A percentile compares a stretch with the other conserved stretches of the same genome.
These are phyloP conservation scores for Nixonia krombeini DNA, from an alignment of 1,140 invertebrate genomes.

Conservation along the genomic window DNA sequence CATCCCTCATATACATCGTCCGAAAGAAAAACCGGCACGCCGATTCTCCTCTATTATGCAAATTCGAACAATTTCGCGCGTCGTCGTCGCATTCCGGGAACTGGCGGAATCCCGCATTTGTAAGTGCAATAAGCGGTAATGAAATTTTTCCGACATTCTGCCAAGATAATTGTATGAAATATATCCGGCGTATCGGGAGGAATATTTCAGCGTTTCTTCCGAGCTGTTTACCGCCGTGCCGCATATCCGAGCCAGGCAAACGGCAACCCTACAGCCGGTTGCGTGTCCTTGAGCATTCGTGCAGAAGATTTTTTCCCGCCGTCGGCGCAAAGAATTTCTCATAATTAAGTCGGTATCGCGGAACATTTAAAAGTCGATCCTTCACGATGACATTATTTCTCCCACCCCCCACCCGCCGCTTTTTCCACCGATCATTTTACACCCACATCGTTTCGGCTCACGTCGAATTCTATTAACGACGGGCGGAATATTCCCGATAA, in stretches of 20 bases:
- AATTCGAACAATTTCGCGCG: neutral
- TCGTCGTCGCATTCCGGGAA: too few species aligned
- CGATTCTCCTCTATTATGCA: too few species aligned
- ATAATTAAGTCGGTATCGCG: constrained; percentile 31
- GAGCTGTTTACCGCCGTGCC: constrained; percentile 5
- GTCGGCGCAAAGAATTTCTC: constrained; percentile 14
- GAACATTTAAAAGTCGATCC: constrained; percentile 25
- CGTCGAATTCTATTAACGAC: too few species aligned
- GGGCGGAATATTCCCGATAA: too few species aligned
- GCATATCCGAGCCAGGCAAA: constrained; percentile 21
- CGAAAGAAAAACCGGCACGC: too few species aligned
- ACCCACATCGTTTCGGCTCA: too few species aligned
- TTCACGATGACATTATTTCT: constrained; percentile 2
- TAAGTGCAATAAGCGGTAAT: constrained; percentile 18
- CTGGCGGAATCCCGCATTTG: neutral
- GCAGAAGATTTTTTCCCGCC: constrained; percentile 14
- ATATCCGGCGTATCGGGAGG: constrained; percentile 14
- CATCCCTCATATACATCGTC: too few species aligned
- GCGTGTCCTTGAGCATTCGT: constrained; percentile 27
- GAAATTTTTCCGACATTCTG: constrained; percentile 15
- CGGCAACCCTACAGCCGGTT: constrained; percentile 8
- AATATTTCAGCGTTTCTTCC: constrained; percentile 13
- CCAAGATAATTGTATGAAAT: constrained; percentile 12
- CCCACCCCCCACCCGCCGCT: too few species aligned
- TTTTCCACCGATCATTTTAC: too few species aligned